phyloP scores from a whole-genome alignment of 1,140 invertebrate genomes.

The Planococcus citri region DNA sequence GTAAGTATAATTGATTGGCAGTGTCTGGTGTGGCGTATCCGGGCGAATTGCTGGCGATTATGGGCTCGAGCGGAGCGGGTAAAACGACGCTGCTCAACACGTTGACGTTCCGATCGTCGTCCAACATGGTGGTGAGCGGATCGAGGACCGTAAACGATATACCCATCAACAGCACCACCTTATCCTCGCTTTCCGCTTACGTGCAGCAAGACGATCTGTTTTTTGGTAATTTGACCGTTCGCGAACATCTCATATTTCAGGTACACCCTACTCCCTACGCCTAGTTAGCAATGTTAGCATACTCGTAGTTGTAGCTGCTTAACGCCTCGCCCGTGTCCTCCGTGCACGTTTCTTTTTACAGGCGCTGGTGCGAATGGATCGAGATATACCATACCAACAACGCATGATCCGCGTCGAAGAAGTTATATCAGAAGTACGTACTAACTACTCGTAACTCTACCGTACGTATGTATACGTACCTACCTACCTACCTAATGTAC shows the following conservation, averaged over 20 bases:
- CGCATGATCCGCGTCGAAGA: conserved; percentile 74
- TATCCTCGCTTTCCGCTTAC: conserved; percentile 75
- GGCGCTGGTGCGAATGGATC: conserved; percentile 86
- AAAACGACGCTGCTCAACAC: conserved; percentile 92
- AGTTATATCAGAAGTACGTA: conserved; percentile 65
- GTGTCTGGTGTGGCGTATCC: conserved; percentile 76
- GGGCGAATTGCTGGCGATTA: conserved; percentile 78
- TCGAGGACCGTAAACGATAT: conserved; percentile 56
- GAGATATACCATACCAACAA: conserved; percentile 55
- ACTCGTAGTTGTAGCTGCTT: too few species aligned
- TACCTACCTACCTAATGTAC: too few species aligned
- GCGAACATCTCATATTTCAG: conserved; percentile 80
- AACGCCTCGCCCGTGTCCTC: too few species aligned
- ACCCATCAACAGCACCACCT: conserved; percentile 43
- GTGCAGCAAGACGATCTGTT: conserved; percentile 95
- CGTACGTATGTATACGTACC: conserved; percentile 19
- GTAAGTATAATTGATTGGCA: too few species aligned
- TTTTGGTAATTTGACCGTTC: conserved; percentile 79
- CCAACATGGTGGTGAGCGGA: conserved; percentile 55
- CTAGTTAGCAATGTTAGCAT: too few species aligned
- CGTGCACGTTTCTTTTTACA: too few species aligned
- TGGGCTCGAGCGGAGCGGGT: conserved; percentile 89
- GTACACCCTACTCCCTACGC: conserved; percentile 34
- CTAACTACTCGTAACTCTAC: not conserved
- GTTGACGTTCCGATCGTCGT: conserved; percentile 61